A percentile compares a stretch with the other conserved stretches of the same genome.
Conservation (phyloP, 2,113 vertebrate genomes). For the Irena cyanogastra region DNA sequence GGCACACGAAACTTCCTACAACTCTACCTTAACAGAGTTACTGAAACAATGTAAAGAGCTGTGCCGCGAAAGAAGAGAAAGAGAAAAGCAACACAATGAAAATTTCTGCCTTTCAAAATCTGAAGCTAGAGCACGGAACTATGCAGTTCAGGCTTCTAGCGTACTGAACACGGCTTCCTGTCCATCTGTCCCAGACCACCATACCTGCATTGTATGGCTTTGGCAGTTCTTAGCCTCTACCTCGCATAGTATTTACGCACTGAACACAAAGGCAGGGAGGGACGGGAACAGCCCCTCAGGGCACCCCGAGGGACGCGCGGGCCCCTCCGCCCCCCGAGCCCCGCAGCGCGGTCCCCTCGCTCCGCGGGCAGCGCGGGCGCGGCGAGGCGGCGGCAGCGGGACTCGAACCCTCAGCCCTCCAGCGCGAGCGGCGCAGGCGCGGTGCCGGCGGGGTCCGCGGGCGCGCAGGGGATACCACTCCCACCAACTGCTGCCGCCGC, state of each 20-base stretch:
- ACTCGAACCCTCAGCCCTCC: rapidly evolving
- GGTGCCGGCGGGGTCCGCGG: not conserved
- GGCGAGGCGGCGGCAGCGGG: not conserved
- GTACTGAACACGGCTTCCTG: not conserved
- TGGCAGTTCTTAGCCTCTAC: not conserved
- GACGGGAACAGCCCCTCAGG: not conserved
- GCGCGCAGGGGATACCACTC: too few species aligned
- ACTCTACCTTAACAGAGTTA: not conserved
- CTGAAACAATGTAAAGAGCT: rapidly evolving
- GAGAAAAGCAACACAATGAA: not conserved
- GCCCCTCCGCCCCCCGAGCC: too few species aligned
- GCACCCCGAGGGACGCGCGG: not conserved
- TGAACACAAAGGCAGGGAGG: rapidly evolving
- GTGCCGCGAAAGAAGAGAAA: too few species aligned
- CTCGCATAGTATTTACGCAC: rapidly evolving
- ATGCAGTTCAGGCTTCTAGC: not conserved
- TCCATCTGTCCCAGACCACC: rapidly evolving
- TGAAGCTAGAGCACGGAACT: not conserved
- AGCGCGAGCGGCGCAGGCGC: not conserved
- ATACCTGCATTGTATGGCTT: not conserved
- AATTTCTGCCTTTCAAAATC: not conserved
- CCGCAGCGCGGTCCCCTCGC: not conserved
- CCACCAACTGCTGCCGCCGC: too few species aligned
- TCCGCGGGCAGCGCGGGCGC: not conserved
- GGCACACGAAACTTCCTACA: not conserved